Base-by-base conservation (phyloP, 2,113 vertebrate species). In the Limnothrissa miodon region DNA sequence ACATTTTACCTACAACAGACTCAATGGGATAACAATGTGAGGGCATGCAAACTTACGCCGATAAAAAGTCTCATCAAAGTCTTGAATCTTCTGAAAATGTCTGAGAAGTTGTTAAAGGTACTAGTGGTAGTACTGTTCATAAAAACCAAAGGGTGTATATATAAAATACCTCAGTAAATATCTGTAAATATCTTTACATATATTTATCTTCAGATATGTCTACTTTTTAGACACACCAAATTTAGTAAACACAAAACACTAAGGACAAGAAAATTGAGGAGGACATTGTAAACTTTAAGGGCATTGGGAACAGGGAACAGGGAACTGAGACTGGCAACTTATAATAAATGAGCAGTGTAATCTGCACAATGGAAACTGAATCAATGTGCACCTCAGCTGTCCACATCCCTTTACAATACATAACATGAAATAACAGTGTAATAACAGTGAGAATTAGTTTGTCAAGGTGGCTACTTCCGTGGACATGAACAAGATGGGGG, bases 51-150 rank as follows among this genome's bases (percentile, higher is more conserved):
- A 96, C 95, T 96, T 95, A 98, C 97, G 96, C 92, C 96, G 93
- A 90, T 98, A 98, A 91, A 99, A 98, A 70, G 94, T 93, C 82
- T 97, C 97, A 85, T 97, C 95, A 87, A 96, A 95, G 90, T 98
- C 97, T 90, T 98, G 96, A 89, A 98, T 98, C 92, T 97, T 98
- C 92, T 96, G 97, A 93, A 96, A 98, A 94, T 98, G 94, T 80
- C 97, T 98, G 93, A 36, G 81, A 66, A 25, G 91, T 93, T 94
- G 95, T 93, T 94, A 91, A 70, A 29, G 62, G 1, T 70, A 36
- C 62, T 33, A 70, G 62, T 5, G n/a, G n/a, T 62, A 29, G 1
- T 17, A 70, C 29, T 33, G 29, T 13, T 3, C 15, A 66, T 66
- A 10, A 21, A 23, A 44, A 70, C 3, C 13, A 29, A 10, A 33